Base-by-base conservation (phyloP, 2,888 invertebrate genomes). In the Sycophila texana region DNA sequence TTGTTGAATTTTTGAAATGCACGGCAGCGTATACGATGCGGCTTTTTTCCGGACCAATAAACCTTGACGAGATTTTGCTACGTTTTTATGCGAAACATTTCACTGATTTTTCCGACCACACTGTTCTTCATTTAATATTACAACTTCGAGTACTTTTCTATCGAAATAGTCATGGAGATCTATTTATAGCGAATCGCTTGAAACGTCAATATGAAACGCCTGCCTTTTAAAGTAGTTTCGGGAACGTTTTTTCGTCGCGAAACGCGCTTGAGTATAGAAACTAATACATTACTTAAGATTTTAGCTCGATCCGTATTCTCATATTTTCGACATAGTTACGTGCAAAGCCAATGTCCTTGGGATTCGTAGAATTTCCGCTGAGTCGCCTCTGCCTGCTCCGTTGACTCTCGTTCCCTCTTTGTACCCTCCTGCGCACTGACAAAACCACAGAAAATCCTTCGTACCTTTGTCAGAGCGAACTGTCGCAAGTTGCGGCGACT, bases 401-500 rank as follows among this genome's bases (percentile, higher is more conserved):
- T 58, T 63, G 39, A 16, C 49, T 49, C 65, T 60, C 55, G 30
- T 65, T 47, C 63, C 49, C 66, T 47, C 74, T 74, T 26, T 57
- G 58, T 61, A 63, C 60, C 61, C 61, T 71, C 68, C 79, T 74
- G 55, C 16, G 22, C 20, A 13, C 65, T 51, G 70, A 65, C 65
- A 61, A 53, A 60, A 61, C 80, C 80, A 14, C 72, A 53, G 74
- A 80, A 82, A 80, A 82, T 75, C 58, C 80, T 58, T 26, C 58
- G 47, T 77, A 26, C 71, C 82, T 81, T 81, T 79, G 77, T 74
- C 74, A 66, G 30, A 55, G 22, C 53, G 20, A 70, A 80, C 76
- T 74, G 74, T 76, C 74, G 70, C 77, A 80, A 80, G 71, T 81
- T 72, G 66, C 67, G 49, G 74, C 77, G 74, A 74, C 77, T 77